Base-by-base conservation (phyloP, 1,140 invertebrate genomes). In the Octopus bimaculoides region DNA sequence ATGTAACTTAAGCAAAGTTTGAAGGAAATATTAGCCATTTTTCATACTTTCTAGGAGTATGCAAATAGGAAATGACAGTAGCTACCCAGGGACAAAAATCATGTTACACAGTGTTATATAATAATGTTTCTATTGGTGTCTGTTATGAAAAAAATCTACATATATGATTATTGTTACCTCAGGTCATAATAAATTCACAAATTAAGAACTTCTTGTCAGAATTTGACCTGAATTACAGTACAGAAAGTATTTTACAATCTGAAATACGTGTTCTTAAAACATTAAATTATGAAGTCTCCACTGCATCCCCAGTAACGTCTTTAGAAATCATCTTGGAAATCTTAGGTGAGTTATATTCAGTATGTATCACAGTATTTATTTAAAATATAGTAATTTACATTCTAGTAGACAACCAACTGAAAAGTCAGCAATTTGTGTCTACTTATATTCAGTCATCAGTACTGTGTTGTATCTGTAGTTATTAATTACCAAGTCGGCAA, bases 201-300 rank as follows among this genome's bases (percentile, higher is more conserved):
- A 87, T 83, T 0, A 82, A 80, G 69, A 81, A 77, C 9, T 84
- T 83, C 53, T 81, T 89, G 4, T 78, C 80, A 56, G 85, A 85
- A 41, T 77, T 83, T 81, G 87, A 86, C 9, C 83, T 87, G 77
- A 80, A 81, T 8, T 89, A 88, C 80, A 82, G 81, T 20, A 76
- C 77, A 54, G 83, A 86, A n/a, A 86, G 87, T 79, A 87, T 90
- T 52, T 77, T 89, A 12, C 86, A 88, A 71, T 90, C 89, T n/a
- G 89, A 90, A 77, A 69, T 90, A 26, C 83, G 89, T 73, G 81
- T 90, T 20, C 81, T 90, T 41, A 89, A 89, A 79, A 89, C 88
- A 7, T 80, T 90, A 9, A 75, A 86, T 53, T 89, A 84, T 78
- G 81, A 86, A 17, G 80, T 89, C 5, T 82, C 83, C 52, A 55